Percentiles rank a stretch among this genome's conserved stretches.
Conservation (phyloP, 2,888 invertebrate genomes). For the Unio pictorum region DNA sequence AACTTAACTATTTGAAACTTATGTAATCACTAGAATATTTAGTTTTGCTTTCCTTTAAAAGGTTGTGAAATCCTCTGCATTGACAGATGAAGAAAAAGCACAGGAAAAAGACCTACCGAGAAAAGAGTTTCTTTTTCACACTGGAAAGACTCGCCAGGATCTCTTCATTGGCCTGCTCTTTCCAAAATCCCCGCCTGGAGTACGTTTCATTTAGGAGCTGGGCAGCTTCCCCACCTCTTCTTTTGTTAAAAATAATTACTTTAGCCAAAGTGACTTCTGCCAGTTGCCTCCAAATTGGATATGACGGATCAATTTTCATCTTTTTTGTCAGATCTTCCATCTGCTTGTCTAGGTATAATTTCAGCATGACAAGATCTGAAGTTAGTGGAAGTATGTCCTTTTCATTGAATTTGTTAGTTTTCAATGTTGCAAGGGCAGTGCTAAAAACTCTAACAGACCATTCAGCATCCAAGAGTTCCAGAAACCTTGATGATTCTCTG, state of each 20-base stretch:
- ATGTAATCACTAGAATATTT: too few species aligned
- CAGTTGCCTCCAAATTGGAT: constrained; percentile 6
- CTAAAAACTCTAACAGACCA: constrained; percentile 13
- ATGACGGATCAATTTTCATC: neutral
- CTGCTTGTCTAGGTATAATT: constrained; percentile 4
- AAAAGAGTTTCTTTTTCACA: too few species aligned
- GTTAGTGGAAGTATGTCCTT: constrained; percentile 10
- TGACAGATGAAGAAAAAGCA: too few species aligned
- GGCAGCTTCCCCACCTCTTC: constrained; percentile 14
- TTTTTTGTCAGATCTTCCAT: constrained; percentile 1
- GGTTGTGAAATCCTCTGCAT: too few species aligned
- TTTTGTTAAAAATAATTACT: constrained; percentile 12
- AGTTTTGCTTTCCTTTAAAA: too few species aligned
- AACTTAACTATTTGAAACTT: too few species aligned
- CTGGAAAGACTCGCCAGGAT: too few species aligned
- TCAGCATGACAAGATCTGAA: constrained; percentile 6
- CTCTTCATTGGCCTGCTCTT: too few species aligned
- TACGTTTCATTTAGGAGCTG: constrained; percentile 7
- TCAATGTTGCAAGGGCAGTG: constrained; percentile 13
- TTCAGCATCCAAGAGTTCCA: constrained; percentile 10
- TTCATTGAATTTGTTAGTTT: constrained; percentile 10
- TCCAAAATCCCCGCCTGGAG: neutral
- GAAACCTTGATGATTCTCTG: constrained; percentile 4
- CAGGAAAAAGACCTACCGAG: too few species aligned
- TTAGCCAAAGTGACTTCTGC: constrained; percentile 9